A percentile compares a stretch with the other conserved stretches of the same genome.
Conservation (phyloP, 2,888 invertebrate genomes). For the Liodrosophila aerea region DNA sequence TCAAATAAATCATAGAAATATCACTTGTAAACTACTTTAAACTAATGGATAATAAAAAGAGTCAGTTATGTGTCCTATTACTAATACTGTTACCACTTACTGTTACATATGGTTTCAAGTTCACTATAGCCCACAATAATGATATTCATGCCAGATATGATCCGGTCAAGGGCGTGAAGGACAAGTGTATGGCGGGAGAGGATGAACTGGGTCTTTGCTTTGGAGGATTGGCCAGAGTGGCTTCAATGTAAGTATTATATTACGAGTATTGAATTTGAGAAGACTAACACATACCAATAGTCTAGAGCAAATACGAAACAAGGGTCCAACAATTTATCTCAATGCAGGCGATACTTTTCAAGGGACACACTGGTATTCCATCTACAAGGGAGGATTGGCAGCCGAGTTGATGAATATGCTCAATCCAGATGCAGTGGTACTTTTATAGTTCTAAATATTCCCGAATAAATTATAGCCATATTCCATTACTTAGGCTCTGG, state of each 20-base stretch:
- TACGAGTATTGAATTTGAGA: no score
- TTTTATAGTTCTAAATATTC: neutral
- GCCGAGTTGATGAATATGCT: conserved; percentile 82
- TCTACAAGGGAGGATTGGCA: conserved; percentile 86
- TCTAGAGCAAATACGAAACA: conserved; percentile 83
- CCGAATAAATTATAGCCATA: neutral
- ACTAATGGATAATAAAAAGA: no score
- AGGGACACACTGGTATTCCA: conserved; percentile 90
- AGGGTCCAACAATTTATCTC: conserved; percentile 86
- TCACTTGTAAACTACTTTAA: no score
- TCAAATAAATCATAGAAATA: no score
- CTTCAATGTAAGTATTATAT: conserved; percentile 78
- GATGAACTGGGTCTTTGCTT: conserved; percentile 86
- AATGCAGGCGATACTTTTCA: conserved; percentile 95
- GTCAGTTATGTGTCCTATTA: conserved; percentile 3
- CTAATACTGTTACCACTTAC: neutral
- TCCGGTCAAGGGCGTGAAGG: conserved; percentile 87
- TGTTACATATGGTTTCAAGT: conserved; percentile 28
- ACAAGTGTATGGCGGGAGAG: conserved; percentile 84
- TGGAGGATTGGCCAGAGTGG: conserved; percentile 91
- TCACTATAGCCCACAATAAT: conserved; percentile 89
- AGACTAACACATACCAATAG: no score
- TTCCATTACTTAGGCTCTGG: conserved; percentile 86
- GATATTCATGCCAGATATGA: conserved; percentile 93
- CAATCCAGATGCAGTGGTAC: conserved; percentile 22